Conservation (phyloP, 2,888 invertebrate species). For the Leptura quadrifasciata region DNA sequence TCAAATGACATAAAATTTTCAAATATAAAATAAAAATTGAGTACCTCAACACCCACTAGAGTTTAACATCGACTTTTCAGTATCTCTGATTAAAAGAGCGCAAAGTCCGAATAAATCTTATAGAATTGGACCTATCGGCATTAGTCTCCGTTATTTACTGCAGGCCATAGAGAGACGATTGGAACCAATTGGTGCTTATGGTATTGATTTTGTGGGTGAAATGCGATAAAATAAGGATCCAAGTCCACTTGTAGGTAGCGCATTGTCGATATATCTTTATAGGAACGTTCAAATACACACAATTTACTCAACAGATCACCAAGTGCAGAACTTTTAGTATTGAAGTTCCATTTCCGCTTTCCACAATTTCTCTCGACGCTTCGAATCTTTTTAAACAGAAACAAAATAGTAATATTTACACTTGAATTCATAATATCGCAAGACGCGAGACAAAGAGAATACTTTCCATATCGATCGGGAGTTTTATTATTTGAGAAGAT, state of each 20-base stretch:
- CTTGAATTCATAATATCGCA: neutral
- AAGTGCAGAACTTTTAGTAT: slow-evolving; percentile 30
- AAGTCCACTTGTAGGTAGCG: slow-evolving; percentile 53
- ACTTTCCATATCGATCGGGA: neutral
- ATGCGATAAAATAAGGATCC: slow-evolving; percentile 58
- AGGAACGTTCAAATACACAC: slow-evolving; percentile 42
- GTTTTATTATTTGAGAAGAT: neutral
- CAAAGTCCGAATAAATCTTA: slow-evolving; percentile 64
- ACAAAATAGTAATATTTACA: slow-evolving; percentile 13
- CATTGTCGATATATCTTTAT: slow-evolving; percentile 52
- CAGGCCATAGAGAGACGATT: slow-evolving; percentile 65
- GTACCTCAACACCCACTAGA: neutral
- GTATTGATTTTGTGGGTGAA: slow-evolving; percentile 65
- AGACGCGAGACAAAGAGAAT: neutral
- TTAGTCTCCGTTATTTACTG: slow-evolving; percentile 69
- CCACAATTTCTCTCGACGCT: neutral
- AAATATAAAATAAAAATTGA: slow-evolving; percentile 24
- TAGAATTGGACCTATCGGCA: slow-evolving; percentile 65
- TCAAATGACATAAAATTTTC: slow-evolving; percentile 7
- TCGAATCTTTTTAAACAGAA: slow-evolving; percentile 24
- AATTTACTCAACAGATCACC: slow-evolving; percentile 37
- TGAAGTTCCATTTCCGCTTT: slow-evolving; percentile 12
- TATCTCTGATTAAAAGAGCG: slow-evolving; percentile 61
- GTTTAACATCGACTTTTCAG: slow-evolving; percentile 51
- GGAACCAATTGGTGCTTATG: slow-evolving; percentile 69